A percentile compares a stretch with the other conserved stretches of the same genome.
Conservation (phyloP, 2,888 invertebrate genomes). For the Drosophila ochracea region DNA sequence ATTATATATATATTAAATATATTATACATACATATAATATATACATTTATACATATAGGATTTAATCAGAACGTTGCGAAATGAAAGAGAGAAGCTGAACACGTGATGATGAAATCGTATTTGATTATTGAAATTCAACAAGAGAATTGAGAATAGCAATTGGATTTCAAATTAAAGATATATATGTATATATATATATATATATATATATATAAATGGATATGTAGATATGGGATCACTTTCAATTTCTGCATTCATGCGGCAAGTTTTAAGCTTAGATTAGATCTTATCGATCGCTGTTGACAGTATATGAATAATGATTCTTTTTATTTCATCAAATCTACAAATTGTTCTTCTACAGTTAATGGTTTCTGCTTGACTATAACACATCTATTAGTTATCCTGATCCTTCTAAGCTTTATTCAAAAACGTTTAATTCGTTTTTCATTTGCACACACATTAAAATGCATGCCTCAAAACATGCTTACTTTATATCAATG, state of each 20-base stretch:
- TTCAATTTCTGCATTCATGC: background rate
- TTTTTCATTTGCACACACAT: background rate
- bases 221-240: background rate
- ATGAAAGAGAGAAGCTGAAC: slow-evolving; percentile 1
- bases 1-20: background rate
- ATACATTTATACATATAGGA: background rate
- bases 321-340: background rate
- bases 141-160: background rate
- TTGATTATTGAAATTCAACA: slow-evolving; percentile 3
- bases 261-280: background rate
- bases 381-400: background rate
- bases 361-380: background rate
- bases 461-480: background rate
- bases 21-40: background rate
- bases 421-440: background rate
- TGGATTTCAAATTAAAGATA: background rate
- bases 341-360: no score
- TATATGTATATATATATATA: background rate
- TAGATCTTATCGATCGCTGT: background rate
- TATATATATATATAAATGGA: background rate
- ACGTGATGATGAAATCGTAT: slow-evolving; percentile 3
- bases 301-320: background rate
- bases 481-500: background rate
- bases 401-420: background rate
- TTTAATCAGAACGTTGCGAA: slow-evolving; percentile 3